A percentile compares a stretch with the other conserved stretches of the same genome.
phyloP scores from a whole-genome alignment of 1,140 invertebrate species.

The Diorhabda elongata region DNA sequence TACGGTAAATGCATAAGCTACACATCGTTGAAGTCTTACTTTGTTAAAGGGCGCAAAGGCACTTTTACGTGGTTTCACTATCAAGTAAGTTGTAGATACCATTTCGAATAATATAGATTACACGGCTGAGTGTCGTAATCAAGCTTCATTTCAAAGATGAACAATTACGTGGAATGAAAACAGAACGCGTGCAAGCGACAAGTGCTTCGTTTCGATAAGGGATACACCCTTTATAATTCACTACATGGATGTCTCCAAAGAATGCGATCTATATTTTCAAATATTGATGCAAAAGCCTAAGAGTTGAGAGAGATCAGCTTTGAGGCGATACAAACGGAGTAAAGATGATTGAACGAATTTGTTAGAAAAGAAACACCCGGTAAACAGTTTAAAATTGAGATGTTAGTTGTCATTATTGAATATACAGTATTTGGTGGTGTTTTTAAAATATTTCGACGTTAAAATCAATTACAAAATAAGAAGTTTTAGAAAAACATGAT shows the following conservation, averaged over 20 bases:
- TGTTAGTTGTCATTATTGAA: too few species aligned
- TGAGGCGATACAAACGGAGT: too few species aligned
- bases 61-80: conserved; percentile 28
- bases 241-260: conserved; percentile 27
- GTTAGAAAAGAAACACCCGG: too few species aligned
- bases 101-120: conserved; percentile 19
- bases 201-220: conserved; percentile 20
- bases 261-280: conserved; percentile 28
- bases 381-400: too few species aligned
- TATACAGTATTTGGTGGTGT: too few species aligned
- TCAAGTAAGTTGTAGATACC: conserved; percentile 25
- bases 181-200: conserved; percentile 22
- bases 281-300: too few species aligned
- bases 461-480: too few species aligned
- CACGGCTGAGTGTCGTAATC: conserved; percentile 24
- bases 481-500: too few species aligned
- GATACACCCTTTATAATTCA: conserved; percentile 25
- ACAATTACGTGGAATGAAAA: conserved; percentile 24
- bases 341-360: too few species aligned
- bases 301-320: too few species aligned
- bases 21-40: conserved; percentile 20
- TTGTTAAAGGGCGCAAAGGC: conserved; percentile 28
- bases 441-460: too few species aligned
- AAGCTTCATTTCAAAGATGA: conserved; percentile 25
- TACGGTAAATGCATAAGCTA: neutral